Evolutionary conservation across 1,140 invertebrate species (phyloP).

Genomic region (Lysiphlebus fabarum): DNA sequence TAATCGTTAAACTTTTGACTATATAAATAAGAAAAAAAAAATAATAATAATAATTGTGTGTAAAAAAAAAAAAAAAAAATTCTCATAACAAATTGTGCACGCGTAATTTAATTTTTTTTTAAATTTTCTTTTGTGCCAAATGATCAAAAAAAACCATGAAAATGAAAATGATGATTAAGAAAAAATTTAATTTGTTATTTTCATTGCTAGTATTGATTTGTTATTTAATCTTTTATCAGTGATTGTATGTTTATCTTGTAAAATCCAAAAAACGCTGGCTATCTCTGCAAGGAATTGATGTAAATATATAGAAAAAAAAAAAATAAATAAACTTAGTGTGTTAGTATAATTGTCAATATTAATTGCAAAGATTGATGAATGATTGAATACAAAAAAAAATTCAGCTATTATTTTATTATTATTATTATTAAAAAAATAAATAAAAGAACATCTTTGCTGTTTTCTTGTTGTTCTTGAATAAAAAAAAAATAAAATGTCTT

Average conservation of each 20-base stretch:
- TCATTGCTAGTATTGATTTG: constrained; percentile 11
- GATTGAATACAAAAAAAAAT: no score
- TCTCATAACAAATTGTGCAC: not conserved
- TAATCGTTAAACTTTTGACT: constrained; percentile 54
- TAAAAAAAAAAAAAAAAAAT: constrained; percentile 12
- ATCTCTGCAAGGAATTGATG: constrained; percentile 49
- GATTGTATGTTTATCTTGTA: constrained; percentile 18
- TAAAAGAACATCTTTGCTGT: constrained; percentile 13
- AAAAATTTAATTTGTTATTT: constrained; percentile 4
- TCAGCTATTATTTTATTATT: not conserved
- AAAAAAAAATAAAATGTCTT: constrained; percentile 22
- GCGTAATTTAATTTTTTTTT: constrained; percentile 18
- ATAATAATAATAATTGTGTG: constrained; percentile 11
- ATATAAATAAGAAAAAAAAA: constrained; percentile 26
- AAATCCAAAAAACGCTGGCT: constrained; percentile 27
- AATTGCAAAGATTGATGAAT: not conserved
- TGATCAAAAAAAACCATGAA: constrained; percentile 23
- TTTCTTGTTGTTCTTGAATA: constrained; percentile 27
- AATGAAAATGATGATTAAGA: constrained; percentile 7
- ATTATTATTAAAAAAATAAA: constrained; percentile 2
- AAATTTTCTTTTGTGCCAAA: constrained; percentile 14
- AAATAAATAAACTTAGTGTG: constrained; percentile 23
- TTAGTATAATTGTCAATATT: constrained; percentile 26
- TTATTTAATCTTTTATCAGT: constrained; percentile 10
- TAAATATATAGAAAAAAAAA: constrained; percentile 37